phyloP scores from a whole-genome alignment of 2,888 invertebrate genomes.

The Rutpela maculata region DNA sequence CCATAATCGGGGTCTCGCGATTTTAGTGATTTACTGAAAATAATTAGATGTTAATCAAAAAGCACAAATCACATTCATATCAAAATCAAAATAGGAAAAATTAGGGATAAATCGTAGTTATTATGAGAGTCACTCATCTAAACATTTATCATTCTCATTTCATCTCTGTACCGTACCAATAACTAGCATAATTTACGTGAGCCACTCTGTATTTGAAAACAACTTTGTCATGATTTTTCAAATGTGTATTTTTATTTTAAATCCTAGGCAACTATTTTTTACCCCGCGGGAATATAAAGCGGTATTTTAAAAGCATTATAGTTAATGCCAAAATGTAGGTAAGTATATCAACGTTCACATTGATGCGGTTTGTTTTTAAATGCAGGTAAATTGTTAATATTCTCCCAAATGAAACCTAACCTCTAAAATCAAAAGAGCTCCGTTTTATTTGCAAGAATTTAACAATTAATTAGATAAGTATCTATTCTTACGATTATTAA shows the following conservation, averaged over 20 bases:
- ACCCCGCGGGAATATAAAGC: not conserved
- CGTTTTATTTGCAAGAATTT: conserved; percentile 2
- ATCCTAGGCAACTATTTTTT: not conserved
- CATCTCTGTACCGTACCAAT: no score
- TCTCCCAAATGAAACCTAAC: not conserved
- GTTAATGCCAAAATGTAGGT: not conserved
- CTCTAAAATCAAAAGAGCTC: not conserved
- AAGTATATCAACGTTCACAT: not conserved
- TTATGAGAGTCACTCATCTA: no score
- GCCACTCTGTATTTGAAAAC: not conserved
- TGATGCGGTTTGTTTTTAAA: not conserved
- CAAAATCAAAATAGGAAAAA: no score
- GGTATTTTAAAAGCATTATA: not conserved
- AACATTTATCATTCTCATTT: no score
- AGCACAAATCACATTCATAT: no score
- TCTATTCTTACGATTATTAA: not conserved
- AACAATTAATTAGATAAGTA: not conserved
- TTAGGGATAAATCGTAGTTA: no score
- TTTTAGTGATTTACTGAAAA: no score
- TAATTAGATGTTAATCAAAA: no score
- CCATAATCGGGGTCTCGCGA: no score
- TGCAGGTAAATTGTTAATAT: not conserved
- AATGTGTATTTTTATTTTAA: not conserved
- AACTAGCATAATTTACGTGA: not conserved
- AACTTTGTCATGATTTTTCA: not conserved